These are phyloP conservation scores for Brachionus rubens DNA, from an alignment of 1,140 invertebrate species.

Conservation along the genomic window DNA sequence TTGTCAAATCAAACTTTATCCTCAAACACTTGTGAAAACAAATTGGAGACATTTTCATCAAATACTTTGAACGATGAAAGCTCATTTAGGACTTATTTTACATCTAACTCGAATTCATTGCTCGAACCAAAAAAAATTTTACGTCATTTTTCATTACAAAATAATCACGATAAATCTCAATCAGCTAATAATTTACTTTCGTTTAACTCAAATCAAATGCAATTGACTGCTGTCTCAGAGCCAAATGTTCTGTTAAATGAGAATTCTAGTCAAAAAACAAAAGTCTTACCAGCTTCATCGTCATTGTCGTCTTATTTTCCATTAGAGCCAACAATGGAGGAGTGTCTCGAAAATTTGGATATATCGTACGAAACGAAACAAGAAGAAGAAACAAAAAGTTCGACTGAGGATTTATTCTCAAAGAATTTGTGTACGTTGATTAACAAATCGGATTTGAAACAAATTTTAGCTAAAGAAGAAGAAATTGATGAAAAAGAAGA, in stretches of 20 bases:
- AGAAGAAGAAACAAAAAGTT: not conserved
- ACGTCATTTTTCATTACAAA: constrained; percentile 36
- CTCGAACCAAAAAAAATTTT: constrained; percentile 14
- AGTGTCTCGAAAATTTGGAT: constrained; percentile 67
- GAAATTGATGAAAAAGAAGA: not conserved
- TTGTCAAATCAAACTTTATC: constrained; percentile 20
- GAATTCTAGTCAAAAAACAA: not conserved
- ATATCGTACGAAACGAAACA: constrained; percentile 75
- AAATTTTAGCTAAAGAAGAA: not conserved
- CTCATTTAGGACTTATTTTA: constrained; percentile 22
- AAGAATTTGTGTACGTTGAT: constrained; percentile 13
- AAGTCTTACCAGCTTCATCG: constrained; percentile 7
- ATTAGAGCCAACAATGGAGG: constrained; percentile 30
- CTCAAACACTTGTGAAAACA: constrained; percentile 15
- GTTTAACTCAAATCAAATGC: constrained; percentile 16
- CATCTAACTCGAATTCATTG: not conserved
- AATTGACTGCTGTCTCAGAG: constrained; percentile 30
- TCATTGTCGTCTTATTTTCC: constrained; percentile 48
- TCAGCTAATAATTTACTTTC: constrained; percentile 32
- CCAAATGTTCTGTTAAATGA: constrained; percentile 7
- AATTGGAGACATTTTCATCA: not conserved
- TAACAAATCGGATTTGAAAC: constrained; percentile 24
- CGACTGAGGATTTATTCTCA: constrained; percentile 15
- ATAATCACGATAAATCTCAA: constrained; percentile 43
- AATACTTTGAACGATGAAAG: constrained; percentile 4